Conservation (phyloP, 1,140 invertebrate species). For the Meloidogyne chitwoodi region DNA sequence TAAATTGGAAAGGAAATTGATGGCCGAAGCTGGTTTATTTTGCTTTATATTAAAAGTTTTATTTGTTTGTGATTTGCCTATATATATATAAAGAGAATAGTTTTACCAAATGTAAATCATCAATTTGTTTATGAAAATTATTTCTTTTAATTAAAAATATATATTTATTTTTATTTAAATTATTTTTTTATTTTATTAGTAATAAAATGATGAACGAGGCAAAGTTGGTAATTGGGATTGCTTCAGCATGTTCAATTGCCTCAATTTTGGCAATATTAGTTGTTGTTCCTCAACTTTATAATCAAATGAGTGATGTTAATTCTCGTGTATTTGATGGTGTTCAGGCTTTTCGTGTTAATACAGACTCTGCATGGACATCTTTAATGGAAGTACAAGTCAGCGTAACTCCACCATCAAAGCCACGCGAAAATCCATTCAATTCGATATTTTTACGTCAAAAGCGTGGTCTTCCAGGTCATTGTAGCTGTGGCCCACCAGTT, state of each 20-base stretch:
- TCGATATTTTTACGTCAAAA: constrained; percentile 41
- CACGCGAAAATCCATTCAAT: constrained; percentile 44
- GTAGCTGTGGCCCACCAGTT: constrained; percentile 34
- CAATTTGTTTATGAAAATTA: neutral
- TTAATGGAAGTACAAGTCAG: constrained; percentile 44
- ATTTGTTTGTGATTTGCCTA: neutral
- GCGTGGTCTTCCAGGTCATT: constrained; percentile 40
- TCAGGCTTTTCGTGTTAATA: constrained; percentile 36
- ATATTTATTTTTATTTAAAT: neutral
- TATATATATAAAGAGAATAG: neutral
- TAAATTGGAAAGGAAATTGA: neutral
- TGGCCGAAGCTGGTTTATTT: neutral
- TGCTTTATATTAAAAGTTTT: neutral
- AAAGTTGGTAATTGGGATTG: constrained; percentile 38
- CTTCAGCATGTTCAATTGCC: constrained; percentile 35
- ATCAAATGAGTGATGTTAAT: constrained; percentile 36
- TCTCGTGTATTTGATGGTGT: constrained; percentile 30
- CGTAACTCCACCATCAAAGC: constrained; percentile 38
- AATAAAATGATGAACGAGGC: constrained; percentile 29
- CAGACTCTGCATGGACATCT: constrained; percentile 45
- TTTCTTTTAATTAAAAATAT: neutral
- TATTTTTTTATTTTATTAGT: neutral
- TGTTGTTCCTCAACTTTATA: constrained; percentile 37
- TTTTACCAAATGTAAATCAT: neutral
- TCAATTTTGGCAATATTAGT: constrained; percentile 39